These are phyloP conservation scores for Heterodera carotae DNA, from an alignment of 1,140 invertebrate species.

Conservation along the genomic window DNA sequence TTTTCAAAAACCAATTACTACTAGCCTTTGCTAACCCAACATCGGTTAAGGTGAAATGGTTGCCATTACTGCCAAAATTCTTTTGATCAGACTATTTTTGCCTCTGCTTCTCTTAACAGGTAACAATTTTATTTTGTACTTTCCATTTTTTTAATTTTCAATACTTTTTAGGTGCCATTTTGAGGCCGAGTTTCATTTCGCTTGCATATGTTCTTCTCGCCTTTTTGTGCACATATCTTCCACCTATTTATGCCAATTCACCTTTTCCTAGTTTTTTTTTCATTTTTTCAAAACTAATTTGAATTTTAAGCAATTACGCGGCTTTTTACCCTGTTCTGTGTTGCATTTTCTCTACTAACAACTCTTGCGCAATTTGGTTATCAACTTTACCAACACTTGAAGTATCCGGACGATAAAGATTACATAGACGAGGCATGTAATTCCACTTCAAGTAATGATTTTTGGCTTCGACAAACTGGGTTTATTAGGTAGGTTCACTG, in stretches of 20 bases:
- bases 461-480: slow-evolving; percentile 52
- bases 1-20: too few relatives aligned
- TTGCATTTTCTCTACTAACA: slow-evolving; percentile 34
- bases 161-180: slow-evolving; percentile 44
- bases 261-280: slow-evolving; percentile 40
- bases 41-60: slow-evolving; percentile 36
- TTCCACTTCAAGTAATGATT: slow-evolving; percentile 3
- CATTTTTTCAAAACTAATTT: slow-evolving; percentile 24
- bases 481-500: slow-evolving; percentile 46
- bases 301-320: slow-evolving; percentile 40
- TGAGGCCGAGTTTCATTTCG: slow-evolving; percentile 55
- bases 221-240: slow-evolving; percentile 49
- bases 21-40: too few relatives aligned
- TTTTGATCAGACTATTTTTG: slow-evolving; percentile 40
- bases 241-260: slow-evolving; percentile 36
- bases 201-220: slow-evolving; percentile 54
- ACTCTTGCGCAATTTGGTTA: slow-evolving; percentile 50
- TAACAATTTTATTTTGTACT: slow-evolving; percentile 18
- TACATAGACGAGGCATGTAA: slow-evolving; percentile 43
- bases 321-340: slow-evolving; percentile 37
- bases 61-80: slow-evolving; percentile 41
- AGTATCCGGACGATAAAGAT: slow-evolving; percentile 26
- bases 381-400: slow-evolving; percentile 51
- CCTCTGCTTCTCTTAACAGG: slow-evolving; percentile 36
- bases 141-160: slow-evolving; percentile 5